A percentile compares a stretch with the other conserved stretches of the same genome.
These are phyloP conservation scores for Euplexia lucipara DNA, from an alignment of 2,888 invertebrate species.

Conservation along the genomic window DNA sequence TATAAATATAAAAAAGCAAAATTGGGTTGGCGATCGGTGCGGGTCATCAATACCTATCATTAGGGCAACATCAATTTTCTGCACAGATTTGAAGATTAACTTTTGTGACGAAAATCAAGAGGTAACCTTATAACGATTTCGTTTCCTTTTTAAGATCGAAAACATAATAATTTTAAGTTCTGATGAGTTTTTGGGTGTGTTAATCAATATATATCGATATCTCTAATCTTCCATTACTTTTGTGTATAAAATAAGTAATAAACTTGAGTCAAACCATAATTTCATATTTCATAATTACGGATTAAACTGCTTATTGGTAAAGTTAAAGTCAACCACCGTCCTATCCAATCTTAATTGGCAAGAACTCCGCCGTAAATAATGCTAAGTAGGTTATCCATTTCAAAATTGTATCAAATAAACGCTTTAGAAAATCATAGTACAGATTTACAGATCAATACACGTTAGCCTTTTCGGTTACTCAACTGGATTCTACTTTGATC, in stretches of 20 bases:
- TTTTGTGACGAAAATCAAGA: too few relatives aligned
- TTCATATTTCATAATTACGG: not conserved
- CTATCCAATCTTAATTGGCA: constrained; percentile 18
- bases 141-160: not conserved
- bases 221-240: not conserved
- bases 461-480: not conserved
- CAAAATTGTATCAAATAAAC: constrained; percentile 13
- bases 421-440: not conserved
- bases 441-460: constrained; percentile 10
- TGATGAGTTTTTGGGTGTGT: too few relatives aligned
- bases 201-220: too few relatives aligned
- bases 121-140: too few relatives aligned
- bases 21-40: not conserved
- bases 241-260: not conserved
- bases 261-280: constrained; percentile 1
- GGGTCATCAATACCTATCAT: too few relatives aligned
- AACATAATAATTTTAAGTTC: too few relatives aligned
- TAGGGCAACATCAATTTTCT: too few relatives aligned
- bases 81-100: too few relatives aligned
- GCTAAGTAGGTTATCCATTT: not conserved
- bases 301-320: constrained; percentile 8
- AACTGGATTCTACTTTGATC: not conserved
- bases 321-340: constrained; percentile 11
- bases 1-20: too few relatives aligned
- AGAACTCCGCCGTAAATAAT: constrained; percentile 12